Evolutionary conservation across 2,888 invertebrate species (phyloP).

Genomic region (Uropetala carovei): DNA sequence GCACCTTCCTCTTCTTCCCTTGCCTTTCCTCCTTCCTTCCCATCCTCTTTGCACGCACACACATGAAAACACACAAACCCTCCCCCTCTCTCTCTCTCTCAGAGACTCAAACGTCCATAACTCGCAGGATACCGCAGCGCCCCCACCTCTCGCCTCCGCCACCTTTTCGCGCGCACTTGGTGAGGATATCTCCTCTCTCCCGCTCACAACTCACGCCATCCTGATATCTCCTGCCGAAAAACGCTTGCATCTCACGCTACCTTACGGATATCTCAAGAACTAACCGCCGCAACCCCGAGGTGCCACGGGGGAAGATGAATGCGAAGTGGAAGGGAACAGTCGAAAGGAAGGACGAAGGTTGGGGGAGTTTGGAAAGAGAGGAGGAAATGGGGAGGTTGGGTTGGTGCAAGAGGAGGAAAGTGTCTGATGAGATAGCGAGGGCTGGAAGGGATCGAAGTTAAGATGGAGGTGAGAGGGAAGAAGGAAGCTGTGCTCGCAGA

Average conservation of each 20-base stretch:
- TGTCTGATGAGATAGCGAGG: too few species aligned
- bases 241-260: slow-evolving; percentile 38
- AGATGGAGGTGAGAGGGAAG: not conserved
- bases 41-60: not conserved
- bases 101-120: not conserved
- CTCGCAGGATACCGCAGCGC: not conserved
- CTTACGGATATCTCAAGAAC: slow-evolving; percentile 58
- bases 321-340: not conserved
- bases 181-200: too few species aligned
- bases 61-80: not conserved
- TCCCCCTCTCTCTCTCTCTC: too few species aligned
- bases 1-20: not conserved
- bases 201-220: not conserved
- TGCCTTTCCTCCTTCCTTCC: not conserved
- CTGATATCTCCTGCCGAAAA: not conserved
- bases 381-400: not conserved
- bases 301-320: slow-evolving; percentile 47
- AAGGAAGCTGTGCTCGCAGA: not conserved
- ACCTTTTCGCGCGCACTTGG: not conserved
- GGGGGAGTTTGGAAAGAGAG: not conserved
- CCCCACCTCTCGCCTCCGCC: not conserved
- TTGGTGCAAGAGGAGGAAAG: not conserved
- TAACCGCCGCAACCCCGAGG: slow-evolving; percentile 55
- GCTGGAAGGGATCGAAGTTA: too few species aligned
- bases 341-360: not conserved